Evolutionary conservation across 2,113 vertebrate genomes (phyloP).

Genomic region (Cisticola juncidis): DNA sequence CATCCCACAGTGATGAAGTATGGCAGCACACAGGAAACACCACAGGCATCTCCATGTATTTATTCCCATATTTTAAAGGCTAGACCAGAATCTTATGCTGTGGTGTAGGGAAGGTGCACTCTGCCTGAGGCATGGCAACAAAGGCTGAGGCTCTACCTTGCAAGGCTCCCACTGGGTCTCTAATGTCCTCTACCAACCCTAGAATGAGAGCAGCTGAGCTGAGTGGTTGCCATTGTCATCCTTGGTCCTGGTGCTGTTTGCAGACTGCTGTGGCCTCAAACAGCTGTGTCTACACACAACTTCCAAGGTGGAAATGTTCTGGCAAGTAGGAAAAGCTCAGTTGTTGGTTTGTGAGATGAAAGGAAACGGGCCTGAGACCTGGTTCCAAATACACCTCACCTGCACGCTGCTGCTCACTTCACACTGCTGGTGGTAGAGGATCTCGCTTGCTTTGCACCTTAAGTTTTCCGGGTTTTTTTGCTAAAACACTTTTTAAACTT

Average conservation of each 20-base stretch:
- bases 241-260: not conserved
- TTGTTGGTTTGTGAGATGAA: not conserved
- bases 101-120: rapidly evolving
- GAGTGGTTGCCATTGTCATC: not conserved
- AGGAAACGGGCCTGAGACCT: not conserved
- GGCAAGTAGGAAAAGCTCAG: not conserved
- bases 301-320: not conserved
- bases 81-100: not conserved
- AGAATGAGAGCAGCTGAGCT: rapidly evolving
- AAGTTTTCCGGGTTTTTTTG: not conserved
- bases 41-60: not conserved
- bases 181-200: not conserved
- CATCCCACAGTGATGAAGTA: not conserved
- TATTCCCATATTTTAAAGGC: not conserved
- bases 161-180: not conserved
- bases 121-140: not conserved
- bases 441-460: constrained; percentile 46
- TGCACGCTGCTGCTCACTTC: constrained; percentile 17
- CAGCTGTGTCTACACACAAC: rapidly evolving
- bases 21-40: not conserved
- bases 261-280: not conserved
- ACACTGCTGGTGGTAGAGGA: not conserved
- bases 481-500: not conserved
- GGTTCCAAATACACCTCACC: not conserved
- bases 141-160: rapidly evolving